These are phyloP conservation scores for Therioaphis trifolii DNA, from an alignment of 2,888 invertebrate species.

Conservation along the genomic window DNA sequence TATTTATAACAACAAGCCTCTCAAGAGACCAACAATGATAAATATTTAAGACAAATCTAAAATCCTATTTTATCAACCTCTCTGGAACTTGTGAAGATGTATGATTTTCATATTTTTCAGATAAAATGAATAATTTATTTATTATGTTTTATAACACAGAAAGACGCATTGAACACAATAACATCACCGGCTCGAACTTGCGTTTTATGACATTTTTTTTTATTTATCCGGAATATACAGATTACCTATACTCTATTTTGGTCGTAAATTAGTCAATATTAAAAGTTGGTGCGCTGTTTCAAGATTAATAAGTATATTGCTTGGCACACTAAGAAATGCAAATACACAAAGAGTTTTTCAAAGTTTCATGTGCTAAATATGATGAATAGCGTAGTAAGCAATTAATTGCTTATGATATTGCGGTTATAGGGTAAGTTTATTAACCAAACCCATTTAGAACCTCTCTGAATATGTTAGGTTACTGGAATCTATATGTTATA, in stretches of 20 bases:
- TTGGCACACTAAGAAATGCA: background rate
- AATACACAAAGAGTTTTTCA: conserved; percentile 15
- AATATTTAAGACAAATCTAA: conserved; percentile 48
- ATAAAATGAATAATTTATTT: background rate
- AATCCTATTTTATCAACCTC: conserved; percentile 41
- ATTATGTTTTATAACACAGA: background rate
- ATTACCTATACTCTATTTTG: background rate
- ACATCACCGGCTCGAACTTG: background rate
- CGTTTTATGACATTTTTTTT: background rate
- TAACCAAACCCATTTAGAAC: conserved; percentile 8
- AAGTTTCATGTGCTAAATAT: conserved; percentile 9
- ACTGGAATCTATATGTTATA: too few relatives aligned
- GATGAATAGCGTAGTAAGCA: background rate
- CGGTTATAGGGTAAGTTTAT: background rate
- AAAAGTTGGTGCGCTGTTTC: background rate
- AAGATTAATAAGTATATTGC: background rate
- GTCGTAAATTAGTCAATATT: background rate
- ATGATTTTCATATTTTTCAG: conserved; percentile 26
- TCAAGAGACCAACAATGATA: background rate
- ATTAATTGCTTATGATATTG: conserved; percentile 21
- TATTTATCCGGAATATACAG: background rate
- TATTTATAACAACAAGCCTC: too few relatives aligned
- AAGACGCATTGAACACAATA: background rate
- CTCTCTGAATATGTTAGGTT: background rate
- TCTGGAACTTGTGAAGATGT: background rate